Conservation (phyloP, 1,140 invertebrate genomes). For the Asobara japonica region DNA sequence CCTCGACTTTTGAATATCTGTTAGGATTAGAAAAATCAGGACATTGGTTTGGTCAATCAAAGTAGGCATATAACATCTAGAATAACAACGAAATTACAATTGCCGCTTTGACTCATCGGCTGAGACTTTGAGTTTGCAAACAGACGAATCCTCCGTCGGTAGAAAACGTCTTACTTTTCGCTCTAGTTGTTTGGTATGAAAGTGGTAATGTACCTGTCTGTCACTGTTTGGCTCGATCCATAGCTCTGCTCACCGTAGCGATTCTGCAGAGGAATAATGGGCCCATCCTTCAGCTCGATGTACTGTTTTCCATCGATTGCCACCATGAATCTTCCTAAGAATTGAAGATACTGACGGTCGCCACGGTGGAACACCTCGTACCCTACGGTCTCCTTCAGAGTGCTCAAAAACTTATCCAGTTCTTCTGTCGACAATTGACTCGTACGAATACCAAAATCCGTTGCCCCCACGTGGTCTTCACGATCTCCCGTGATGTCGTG, state of each 20-base stretch:
- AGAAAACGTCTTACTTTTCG: too few species aligned
- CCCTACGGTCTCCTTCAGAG: constrained; percentile 38
- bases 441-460: constrained; percentile 41
- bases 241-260: constrained; percentile 41
- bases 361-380: constrained; percentile 43
- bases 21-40: too few species aligned
- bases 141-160: too few species aligned
- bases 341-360: constrained; percentile 49
- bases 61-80: too few species aligned
- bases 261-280: constrained; percentile 52
- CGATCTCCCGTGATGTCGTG: constrained; percentile 48
- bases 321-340: constrained; percentile 47
- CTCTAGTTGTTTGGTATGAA: too few species aligned
- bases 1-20: constrained; percentile 48
- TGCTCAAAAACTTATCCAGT: constrained; percentile 44
- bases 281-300: constrained; percentile 54
- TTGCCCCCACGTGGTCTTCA: constrained; percentile 44
- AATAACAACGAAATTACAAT: too few species aligned
- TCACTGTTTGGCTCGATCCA: constrained; percentile 7
- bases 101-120: too few species aligned
- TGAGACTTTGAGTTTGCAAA: too few species aligned
- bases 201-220: constrained; percentile 35
- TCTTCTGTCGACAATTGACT: constrained; percentile 52
- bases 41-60: too few species aligned
- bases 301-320: constrained; percentile 47